phyloP scores from a whole-genome alignment of 2,113 vertebrate species.

The Glaucidium brasilianum region DNA sequence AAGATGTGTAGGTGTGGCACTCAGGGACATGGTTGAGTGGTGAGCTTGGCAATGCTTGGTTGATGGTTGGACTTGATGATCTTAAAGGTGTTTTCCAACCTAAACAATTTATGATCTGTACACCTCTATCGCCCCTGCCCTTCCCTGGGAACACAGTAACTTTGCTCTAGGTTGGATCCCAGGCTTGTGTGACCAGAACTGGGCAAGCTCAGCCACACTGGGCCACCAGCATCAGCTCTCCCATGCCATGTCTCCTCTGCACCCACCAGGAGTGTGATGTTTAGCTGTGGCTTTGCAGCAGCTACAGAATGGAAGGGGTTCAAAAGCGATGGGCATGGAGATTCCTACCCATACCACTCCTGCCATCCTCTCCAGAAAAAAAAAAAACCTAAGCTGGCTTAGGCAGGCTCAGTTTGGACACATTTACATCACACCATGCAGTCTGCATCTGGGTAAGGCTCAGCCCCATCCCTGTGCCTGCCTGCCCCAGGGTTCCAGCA shows the following conservation, averaged over 20 bases:
- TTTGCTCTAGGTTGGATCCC: not conserved
- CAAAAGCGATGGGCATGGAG: not conserved
- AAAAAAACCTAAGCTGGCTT: not conserved
- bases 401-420: not conserved
- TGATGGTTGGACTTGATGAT: too few relatives aligned
- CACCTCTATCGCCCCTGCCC: too few relatives aligned
- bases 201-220: fast-evolving
- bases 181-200: not conserved
- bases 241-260: not conserved
- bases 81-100: not conserved
- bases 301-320: not conserved
- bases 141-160: not conserved
- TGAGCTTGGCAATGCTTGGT: too few relatives aligned
- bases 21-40: too few relatives aligned
- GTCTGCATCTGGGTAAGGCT: not conserved
- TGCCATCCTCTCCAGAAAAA: not conserved
- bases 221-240: not conserved
- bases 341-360: not conserved
- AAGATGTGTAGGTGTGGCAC: too few relatives aligned
- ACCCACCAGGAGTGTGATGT: not conserved
- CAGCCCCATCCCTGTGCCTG: not conserved
- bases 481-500: not conserved
- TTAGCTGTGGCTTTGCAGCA: not conserved
- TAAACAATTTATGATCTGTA: too few relatives aligned
- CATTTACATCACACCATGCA: fast-evolving